Conservation (phyloP, 2,113 vertebrate species). For the Egretta garzetta region DNA sequence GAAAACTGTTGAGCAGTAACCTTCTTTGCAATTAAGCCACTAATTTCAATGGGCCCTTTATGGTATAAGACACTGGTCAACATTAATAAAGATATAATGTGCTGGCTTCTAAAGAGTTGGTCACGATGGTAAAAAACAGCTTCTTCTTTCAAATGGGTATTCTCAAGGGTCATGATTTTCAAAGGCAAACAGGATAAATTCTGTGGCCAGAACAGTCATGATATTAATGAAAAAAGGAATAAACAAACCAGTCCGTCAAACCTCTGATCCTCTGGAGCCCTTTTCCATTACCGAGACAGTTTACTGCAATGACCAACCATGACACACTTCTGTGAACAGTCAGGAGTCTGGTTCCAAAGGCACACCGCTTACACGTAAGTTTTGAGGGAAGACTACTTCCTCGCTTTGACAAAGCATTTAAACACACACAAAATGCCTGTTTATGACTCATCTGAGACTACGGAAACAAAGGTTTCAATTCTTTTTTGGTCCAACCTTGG, state of each 20-base stretch:
- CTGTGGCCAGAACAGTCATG: background rate
- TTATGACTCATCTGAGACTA: slow-evolving; percentile 4
- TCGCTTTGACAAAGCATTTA: background rate
- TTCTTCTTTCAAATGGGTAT: background rate
- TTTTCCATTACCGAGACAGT: background rate
- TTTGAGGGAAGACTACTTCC: background rate
- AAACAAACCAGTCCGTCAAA: background rate
- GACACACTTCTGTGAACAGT: background rate
- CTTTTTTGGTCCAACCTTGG: background rate
- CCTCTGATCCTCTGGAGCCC: background rate
- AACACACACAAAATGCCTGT: background rate
- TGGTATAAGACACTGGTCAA: background rate
- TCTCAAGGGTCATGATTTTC: background rate
- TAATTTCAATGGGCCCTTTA: background rate
- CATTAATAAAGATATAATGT: background rate
- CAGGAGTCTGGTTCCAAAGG: background rate
- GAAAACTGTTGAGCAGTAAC: background rate
- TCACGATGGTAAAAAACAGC: background rate
- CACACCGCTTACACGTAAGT: background rate
- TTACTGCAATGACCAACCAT: background rate
- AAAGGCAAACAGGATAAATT: background rate
- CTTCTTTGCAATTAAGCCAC: background rate
- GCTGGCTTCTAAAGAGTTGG: background rate
- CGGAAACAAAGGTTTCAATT: background rate
- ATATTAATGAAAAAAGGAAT: background rate